Conservation (phyloP, 2,113 vertebrate genomes). For the Dunckerocampus dactyliophorus region DNA sequence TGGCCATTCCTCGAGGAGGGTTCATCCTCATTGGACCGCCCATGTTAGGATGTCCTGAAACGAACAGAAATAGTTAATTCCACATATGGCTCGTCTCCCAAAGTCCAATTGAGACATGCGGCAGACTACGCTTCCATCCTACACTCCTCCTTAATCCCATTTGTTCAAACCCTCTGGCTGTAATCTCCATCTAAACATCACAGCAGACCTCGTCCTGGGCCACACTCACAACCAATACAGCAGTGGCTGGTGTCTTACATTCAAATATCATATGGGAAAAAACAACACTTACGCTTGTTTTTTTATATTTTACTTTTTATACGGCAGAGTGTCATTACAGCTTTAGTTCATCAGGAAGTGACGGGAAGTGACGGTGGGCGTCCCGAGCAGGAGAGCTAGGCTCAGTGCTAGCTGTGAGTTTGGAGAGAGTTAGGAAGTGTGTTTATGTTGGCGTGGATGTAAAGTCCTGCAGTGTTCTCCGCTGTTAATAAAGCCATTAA, state of each 20-base stretch:
- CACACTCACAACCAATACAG: conserved; percentile 7
- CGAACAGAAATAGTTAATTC: conserved; percentile 22
- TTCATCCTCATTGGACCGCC: conserved; percentile 86
- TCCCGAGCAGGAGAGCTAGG: too few relatives aligned
- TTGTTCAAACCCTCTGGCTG: conserved; percentile 33
- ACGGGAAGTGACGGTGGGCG: too few relatives aligned
- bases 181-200: conserved; percentile 41
- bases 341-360: too few relatives aligned
- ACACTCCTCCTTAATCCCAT: conserved; percentile 42
- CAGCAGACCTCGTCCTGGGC: conserved; percentile 2
- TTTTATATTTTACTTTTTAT: too few relatives aligned
- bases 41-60: conserved; percentile 76
- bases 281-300: too few relatives aligned
- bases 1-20: conserved; percentile 81
- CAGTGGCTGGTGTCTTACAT: too few relatives aligned
- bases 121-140: conserved; percentile 20
- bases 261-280: not conserved
- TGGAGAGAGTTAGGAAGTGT: too few relatives aligned
- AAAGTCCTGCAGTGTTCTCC: too few relatives aligned
- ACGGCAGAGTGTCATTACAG: too few relatives aligned
- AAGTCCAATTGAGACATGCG: conserved; percentile 32
- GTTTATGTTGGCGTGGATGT: too few relatives aligned
- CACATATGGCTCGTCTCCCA: conserved; percentile 23
- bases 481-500: too few relatives aligned
- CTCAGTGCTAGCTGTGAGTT: too few relatives aligned